A percentile compares a stretch with the other conserved stretches of the same genome.
Conservation (phyloP, 2,888 invertebrate genomes). For the Protophormia terraenovae region DNA sequence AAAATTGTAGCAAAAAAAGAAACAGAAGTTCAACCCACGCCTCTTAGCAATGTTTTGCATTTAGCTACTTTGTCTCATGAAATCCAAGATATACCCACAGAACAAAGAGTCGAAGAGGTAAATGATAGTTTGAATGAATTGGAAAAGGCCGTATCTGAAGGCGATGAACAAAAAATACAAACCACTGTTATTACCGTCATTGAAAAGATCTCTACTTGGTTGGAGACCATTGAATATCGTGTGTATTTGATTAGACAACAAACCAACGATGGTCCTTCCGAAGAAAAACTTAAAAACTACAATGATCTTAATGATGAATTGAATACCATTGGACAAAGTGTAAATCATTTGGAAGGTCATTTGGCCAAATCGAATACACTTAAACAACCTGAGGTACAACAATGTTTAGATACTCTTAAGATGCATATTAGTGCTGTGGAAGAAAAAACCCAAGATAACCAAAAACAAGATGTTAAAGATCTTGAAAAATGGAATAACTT, state of each 20-base stretch:
- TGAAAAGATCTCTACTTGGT: conserved; percentile 91
- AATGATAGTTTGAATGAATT: conserved; percentile 80
- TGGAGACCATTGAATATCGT: conserved; percentile 92
- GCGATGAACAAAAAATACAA: conserved; percentile 85
- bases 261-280: conserved; percentile 84
- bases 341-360: conserved; percentile 85
- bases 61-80: conserved; percentile 84
- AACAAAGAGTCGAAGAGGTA: conserved; percentile 84
- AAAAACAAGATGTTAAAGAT: conserved; percentile 83
- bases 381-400: conserved; percentile 82
- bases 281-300: conserved; percentile 84
- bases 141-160: conserved; percentile 83
- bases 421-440: conserved; percentile 88
- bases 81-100: conserved; percentile 82
- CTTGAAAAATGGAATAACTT: conserved; percentile 88
- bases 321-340: conserved; percentile 85
- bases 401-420: conserved; percentile 84
- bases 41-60: conserved; percentile 85
- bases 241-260: conserved; percentile 85
- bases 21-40: conserved; percentile 82
- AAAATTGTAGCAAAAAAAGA: conserved; percentile 83
- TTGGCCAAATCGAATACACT: conserved; percentile 81
- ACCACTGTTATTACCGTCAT: conserved; percentile 88
- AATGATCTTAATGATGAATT: conserved; percentile 86
- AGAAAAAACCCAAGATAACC: conserved; percentile 85